phyloP scores from a whole-genome alignment of 2,888 invertebrate genomes.

The Sialis lutaria region DNA sequence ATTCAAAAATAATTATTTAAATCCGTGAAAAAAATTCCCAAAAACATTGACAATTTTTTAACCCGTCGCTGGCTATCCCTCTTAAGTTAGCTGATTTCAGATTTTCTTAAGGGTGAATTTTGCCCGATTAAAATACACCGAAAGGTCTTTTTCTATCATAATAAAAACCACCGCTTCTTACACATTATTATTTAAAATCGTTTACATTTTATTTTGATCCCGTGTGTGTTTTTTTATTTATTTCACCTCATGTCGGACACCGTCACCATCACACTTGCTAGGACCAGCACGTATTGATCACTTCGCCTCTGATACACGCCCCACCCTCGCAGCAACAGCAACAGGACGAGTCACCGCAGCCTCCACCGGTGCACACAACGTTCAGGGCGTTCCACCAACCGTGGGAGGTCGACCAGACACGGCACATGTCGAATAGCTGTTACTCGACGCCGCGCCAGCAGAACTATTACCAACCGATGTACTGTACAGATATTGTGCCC shows the following conservation, averaged over 20 bases:
- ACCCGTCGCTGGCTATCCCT: too few relatives aligned
- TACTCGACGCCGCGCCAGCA: constrained; percentile 9
- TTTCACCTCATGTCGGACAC: not conserved
- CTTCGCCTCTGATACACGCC: constrained; percentile 6
- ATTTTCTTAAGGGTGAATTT: too few relatives aligned
- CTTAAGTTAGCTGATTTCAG: too few relatives aligned
- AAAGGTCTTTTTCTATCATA: too few relatives aligned
- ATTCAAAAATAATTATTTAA: too few relatives aligned
- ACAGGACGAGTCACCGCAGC: constrained; percentile 21
- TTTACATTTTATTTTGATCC: constrained; percentile 3
- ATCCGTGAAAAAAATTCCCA: too few relatives aligned
- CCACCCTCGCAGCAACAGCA: not conserved
- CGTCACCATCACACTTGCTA: not conserved
- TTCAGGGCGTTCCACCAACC: constrained; percentile 46
- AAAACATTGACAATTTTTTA: too few relatives aligned
- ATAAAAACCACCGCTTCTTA: too few relatives aligned
- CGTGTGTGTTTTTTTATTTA: constrained; percentile 1
- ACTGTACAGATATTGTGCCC: constrained; percentile 34
- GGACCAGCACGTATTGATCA: constrained; percentile 5
- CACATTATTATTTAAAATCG: too few relatives aligned
- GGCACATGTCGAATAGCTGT: constrained; percentile 26
- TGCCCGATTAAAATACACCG: not conserved
- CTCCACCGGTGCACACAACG: constrained; percentile 29
- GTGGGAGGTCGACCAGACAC: constrained; percentile 46
- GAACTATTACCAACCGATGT: constrained; percentile 15